Percentiles rank a stretch among this genome's conserved stretches.
Evolutionary conservation across 2,797 vertebrate species (phyloP).

Genomic region (Erethizon dorsatum): DNA sequence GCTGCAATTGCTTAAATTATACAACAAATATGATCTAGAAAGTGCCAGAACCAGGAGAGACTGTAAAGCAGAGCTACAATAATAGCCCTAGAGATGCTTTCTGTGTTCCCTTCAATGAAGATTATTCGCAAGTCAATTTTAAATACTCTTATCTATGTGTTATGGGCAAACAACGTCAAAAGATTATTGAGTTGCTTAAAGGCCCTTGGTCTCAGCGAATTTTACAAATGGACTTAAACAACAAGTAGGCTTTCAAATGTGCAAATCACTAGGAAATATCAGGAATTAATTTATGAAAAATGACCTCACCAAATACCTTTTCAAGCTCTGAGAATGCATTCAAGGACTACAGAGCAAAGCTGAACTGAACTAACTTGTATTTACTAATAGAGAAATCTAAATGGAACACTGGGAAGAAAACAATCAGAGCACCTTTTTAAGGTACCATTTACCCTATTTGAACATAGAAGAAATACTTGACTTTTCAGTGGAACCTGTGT

Average conservation of each 20-base stretch:
- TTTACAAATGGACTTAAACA: not conserved
- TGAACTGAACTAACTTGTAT: not conserved
- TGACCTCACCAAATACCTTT: not conserved
- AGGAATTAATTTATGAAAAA: not conserved
- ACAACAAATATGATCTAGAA: not conserved
- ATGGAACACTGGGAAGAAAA: no score
- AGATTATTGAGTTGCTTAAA: conserved; percentile 24
- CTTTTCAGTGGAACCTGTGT: not conserved
- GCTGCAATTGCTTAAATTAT: not conserved
- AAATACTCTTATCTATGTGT: not conserved
- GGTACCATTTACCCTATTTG: not conserved
- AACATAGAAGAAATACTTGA: not conserved
- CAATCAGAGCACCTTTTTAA: not conserved
- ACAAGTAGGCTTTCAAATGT: not conserved
- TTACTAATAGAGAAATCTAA: not conserved
- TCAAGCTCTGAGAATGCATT: not conserved
- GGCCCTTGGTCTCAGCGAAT: not conserved
- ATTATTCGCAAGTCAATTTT: not conserved
- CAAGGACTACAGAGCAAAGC: not conserved
- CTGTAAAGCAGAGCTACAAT: no score
- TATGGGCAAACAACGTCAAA: not conserved
- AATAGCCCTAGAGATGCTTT: not conserved
- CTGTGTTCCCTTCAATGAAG: not conserved
- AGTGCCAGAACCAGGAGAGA: not conserved
- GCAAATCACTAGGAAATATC: not conserved